Percentiles rank a stretch among this genome's conserved stretches.
These are phyloP conservation scores for Ceriagrion tenellum DNA, from an alignment of 2,888 invertebrate genomes.

Conservation along the genomic window DNA sequence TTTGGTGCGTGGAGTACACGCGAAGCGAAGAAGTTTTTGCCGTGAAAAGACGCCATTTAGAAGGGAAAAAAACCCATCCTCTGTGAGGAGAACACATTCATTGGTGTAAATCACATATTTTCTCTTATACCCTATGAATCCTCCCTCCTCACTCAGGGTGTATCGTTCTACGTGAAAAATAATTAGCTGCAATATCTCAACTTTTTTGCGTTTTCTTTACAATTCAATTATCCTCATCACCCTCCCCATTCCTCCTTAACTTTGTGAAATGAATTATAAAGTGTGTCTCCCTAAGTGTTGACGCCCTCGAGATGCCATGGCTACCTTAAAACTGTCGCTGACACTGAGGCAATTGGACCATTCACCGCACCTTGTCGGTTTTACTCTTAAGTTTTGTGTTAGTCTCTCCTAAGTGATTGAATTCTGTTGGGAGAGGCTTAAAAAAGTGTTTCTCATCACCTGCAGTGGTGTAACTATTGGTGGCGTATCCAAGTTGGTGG, in stretches of 20 bases:
- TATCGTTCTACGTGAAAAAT: not conserved
- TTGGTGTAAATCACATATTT: not conserved
- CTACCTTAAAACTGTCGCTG: not conserved
- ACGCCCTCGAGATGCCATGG: not conserved
- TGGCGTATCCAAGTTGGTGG: not conserved
- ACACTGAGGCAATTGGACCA: not conserved
- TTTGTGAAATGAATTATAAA: not conserved
- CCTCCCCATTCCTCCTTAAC: not conserved
- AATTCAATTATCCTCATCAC: not conserved
- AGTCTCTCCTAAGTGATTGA: not conserved
- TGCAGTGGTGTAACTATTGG: not conserved
- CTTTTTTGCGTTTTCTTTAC: not conserved
- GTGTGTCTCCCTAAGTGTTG: not conserved
- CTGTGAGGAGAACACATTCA: not conserved
- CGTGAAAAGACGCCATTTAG: too few species aligned
- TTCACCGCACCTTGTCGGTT: not conserved
- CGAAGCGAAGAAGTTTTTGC: too few species aligned
- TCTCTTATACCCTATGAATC: not conserved
- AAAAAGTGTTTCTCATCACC: not conserved
- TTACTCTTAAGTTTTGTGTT: not conserved
- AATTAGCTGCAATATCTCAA: not conserved
- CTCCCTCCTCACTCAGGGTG: too few species aligned
- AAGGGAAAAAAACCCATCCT: too few species aligned
- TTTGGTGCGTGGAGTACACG: too few species aligned
- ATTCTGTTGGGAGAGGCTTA: not conserved